Evolutionary conservation across 1,140 invertebrate genomes (phyloP), one percentile per base, ranked within the genome.

Genomic region (Diuraphis noxia): DNA sequence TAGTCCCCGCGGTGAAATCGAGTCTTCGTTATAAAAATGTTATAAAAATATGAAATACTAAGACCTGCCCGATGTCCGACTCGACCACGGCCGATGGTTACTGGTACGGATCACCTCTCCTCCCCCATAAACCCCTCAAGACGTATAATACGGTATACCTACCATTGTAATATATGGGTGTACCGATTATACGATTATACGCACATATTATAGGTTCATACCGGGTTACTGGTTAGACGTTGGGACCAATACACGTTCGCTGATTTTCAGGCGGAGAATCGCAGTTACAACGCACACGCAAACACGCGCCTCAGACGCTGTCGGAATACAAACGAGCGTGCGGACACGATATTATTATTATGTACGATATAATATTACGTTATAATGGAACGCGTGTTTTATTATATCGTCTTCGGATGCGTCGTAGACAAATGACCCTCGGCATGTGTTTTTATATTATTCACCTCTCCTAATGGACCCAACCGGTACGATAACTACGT

Each of bases 361-460:
- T 23, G 17, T 30, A 63, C 1, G 13, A 72, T 34, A 38, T 34
- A 36, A 79, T 81, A 81, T 38, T 38, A 81, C 79, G 79, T 72
- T 72, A 46, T 77, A 77, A 40, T 89, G 88, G 52, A 56, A 34
- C 49, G 36, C 41, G 88, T 79, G 63, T 90, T 90, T 43, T 52
- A 21, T 81, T 91, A 46, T 91, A 52, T 40, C 17, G 89, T 91
- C 43, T 82, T 81, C 19, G 49, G 81, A 90, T 72, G 81, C 88
- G 72, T 81, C 88, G 63, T 90, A 49, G 88, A 82, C 89, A 91
- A 91, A 91, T 49, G 77, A 82, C 63, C 36, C n/a, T 91, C 89
- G 89, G 77, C 25, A 34, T 8, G 72, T 91, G 43, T 91, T 91
- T 91, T 49, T 90, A 81, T 91, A 82, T 91, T 91, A 91, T 91